These are phyloP conservation scores for Conus betulinus DNA, from an alignment of 1,140 invertebrate species.

Conservation along the genomic window DNA sequence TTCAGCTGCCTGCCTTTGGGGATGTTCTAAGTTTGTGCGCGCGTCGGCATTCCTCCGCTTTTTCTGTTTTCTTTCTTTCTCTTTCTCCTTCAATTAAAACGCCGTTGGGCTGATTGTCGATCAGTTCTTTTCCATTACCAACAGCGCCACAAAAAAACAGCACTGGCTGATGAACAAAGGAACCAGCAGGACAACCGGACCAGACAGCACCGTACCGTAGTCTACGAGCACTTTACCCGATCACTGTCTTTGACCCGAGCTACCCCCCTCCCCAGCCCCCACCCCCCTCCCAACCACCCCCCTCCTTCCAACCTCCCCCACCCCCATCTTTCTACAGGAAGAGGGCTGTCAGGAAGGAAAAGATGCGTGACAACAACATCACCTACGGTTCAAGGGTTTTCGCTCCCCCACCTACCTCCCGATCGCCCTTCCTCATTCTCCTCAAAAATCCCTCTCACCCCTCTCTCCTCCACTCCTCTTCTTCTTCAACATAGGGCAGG, in stretches of 20 bases:
- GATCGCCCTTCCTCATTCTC: neutral
- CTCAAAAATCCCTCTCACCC: slow-evolving; percentile 11
- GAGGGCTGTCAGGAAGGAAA: neutral
- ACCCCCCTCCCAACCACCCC: neutral
- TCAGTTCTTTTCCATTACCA: too few relatives aligned
- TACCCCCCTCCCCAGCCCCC: neutral
- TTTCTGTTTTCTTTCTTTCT: too few relatives aligned
- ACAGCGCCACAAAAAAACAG: too few relatives aligned
- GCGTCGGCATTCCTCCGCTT: too few relatives aligned
- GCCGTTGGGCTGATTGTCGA: too few relatives aligned
- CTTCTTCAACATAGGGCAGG: neutral
- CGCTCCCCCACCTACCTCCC: neutral
- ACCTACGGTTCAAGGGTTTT: neutral
- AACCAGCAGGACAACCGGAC: too few relatives aligned
- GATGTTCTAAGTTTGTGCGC: too few relatives aligned
- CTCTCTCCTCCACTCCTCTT: slow-evolving; percentile 30
- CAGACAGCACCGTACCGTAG: too few relatives aligned
- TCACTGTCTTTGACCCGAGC: neutral
- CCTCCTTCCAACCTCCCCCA: neutral
- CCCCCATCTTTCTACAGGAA: neutral
- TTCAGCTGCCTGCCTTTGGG: too few relatives aligned
- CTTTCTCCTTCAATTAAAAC: too few relatives aligned
- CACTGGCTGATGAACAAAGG: too few relatives aligned
- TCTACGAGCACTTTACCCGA: too few relatives aligned
- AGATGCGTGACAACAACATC: neutral